Base-by-base conservation (phyloP, 2,888 invertebrate genomes). In the Imbricaverruca yamaguchii region DNA sequence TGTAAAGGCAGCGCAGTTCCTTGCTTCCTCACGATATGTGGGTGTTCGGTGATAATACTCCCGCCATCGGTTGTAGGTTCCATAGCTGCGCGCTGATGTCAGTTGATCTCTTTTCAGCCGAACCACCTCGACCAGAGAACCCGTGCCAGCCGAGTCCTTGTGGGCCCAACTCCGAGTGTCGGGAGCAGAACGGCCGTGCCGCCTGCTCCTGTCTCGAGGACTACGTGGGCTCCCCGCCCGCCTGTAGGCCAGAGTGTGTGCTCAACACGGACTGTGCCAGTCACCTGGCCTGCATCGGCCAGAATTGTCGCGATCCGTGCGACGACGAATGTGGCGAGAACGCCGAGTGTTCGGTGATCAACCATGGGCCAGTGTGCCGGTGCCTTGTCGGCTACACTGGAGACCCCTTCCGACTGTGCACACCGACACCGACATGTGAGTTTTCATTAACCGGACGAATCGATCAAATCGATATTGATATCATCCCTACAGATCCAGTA, bases 231-330 rank as follows among this genome's bases (percentile, higher is more conserved):
- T 80, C 81, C 15, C 94, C 94, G 77, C 13, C 92, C 91, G 86
- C 94, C 94, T 94, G 94, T 91, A 93, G 84, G 92, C 93, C 94
- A 85, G 93, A 94, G 87, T 79, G 94, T 86, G 88, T 93, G 85
- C 91, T 93, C 83, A 94, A 94, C 86, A 92, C 91, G 59, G 94
- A 93, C 82, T 93, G 93, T 85, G 85, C 91, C 18, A 90, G 91
- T 83, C 91, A 92, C 85, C 89, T 90, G 84, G 92, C 93, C 15
- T 94, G 93, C 85, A 90, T 93, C 23, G 92, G 93, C 85, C 89
- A 91, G 83, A 90, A 89, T 83, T 95, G 95, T 86, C 88, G 90
- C 80, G 91, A 93, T 86, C 94, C 95, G 18, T 96, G 96, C 86
- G 90, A 92, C 0, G 94, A 94, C 65, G 69, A 82, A 23, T 95